A percentile compares a stretch with the other conserved stretches of the same genome.
Evolutionary conservation across 1,140 invertebrate genomes (phyloP).

Genomic region (Caenorhabditis latens): DNA sequence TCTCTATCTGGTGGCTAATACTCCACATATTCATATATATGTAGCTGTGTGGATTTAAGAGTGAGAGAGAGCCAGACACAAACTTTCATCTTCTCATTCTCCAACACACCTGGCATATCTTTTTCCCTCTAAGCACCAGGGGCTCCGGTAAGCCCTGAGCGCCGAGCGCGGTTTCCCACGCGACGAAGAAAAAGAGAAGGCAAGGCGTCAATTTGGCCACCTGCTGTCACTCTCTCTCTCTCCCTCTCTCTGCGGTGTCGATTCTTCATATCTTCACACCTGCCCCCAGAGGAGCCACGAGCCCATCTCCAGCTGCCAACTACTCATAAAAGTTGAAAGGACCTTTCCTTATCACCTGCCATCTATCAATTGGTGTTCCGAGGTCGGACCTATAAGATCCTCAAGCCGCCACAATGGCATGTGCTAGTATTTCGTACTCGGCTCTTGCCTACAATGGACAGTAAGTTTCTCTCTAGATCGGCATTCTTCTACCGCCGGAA

Average conservation of each 20-base stretch:
- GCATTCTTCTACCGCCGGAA: neutral
- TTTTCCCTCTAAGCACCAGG: slow-evolving; percentile 1
- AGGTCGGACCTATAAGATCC: neutral
- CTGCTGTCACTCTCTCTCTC: slow-evolving; percentile 29
- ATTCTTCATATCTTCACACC: slow-evolving; percentile 54
- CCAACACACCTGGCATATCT: slow-evolving; percentile 39
- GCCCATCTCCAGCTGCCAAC: slow-evolving; percentile 13
- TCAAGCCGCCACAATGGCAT: slow-evolving; percentile 47
- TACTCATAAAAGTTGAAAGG: slow-evolving; percentile 38
- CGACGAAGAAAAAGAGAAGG: slow-evolving; percentile 47
- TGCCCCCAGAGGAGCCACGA: neutral
- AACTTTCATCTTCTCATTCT: slow-evolving; percentile 10
- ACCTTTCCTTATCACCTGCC: slow-evolving; percentile 31
- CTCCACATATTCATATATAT: slow-evolving; percentile 32
- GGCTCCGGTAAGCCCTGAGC: slow-evolving; percentile 45
- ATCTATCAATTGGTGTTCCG: slow-evolving; percentile 36
- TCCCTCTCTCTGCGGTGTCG: neutral
- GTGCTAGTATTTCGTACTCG: slow-evolving; percentile 63
- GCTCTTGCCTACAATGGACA: slow-evolving; percentile 61
- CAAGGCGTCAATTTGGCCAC: slow-evolving; percentile 52
- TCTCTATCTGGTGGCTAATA: slow-evolving; percentile 50
- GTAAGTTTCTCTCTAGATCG: slow-evolving; percentile 50
- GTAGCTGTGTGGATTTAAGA: slow-evolving; percentile 34
- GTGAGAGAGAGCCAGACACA: slow-evolving; percentile 31
- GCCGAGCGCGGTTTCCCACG: slow-evolving; percentile 50